A percentile compares a stretch with the other conserved stretches of the same genome.
Conservation (phyloP, 2,888 invertebrate genomes). For the Craniophora ligustri region DNA sequence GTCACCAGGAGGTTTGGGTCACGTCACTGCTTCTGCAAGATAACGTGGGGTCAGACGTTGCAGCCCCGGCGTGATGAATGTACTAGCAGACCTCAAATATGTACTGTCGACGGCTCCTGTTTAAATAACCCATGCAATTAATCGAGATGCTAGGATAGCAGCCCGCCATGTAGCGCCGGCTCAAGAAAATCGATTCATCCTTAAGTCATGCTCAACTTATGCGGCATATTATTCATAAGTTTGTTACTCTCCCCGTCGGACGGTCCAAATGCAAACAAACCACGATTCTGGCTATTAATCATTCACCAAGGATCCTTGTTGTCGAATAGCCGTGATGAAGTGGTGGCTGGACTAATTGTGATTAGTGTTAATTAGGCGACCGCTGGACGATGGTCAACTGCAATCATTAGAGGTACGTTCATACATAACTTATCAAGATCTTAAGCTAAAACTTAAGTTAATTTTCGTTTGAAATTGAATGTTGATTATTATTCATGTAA, state of each 20-base stretch:
- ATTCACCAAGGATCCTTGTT: slow-evolving; percentile 78
- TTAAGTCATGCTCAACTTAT: slow-evolving; percentile 70
- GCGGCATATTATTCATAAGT: slow-evolving; percentile 84
- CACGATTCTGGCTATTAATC: slow-evolving; percentile 81
- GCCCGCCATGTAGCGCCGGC: slow-evolving; percentile 58
- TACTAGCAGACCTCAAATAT: slow-evolving; percentile 86
- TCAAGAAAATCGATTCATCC: slow-evolving; percentile 76
- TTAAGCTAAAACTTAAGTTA: not conserved
- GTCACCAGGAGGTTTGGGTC: slow-evolving; percentile 78
- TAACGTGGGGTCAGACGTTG: slow-evolving; percentile 85
- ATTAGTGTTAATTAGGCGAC: slow-evolving; percentile 77
- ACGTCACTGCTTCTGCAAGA: slow-evolving; percentile 82
- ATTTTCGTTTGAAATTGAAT: slow-evolving; percentile 10
- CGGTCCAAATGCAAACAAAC: slow-evolving; percentile 81
- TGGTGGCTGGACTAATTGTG: slow-evolving; percentile 80
- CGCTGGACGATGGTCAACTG: slow-evolving; percentile 68
- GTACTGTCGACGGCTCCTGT: slow-evolving; percentile 78
- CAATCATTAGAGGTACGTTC: slow-evolving; percentile 55
- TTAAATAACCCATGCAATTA: slow-evolving; percentile 82
- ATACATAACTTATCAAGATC: slow-evolving; percentile 12
- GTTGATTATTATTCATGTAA: slow-evolving; percentile 35
- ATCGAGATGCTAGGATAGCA: slow-evolving; percentile 64
- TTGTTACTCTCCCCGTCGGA: slow-evolving; percentile 74
- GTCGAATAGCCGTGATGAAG: slow-evolving; percentile 83
- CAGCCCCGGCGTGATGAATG: slow-evolving; percentile 85